phyloP scores from a whole-genome alignment of 2,797 vertebrate genomes.

The Hozukius guyotensis region DNA sequence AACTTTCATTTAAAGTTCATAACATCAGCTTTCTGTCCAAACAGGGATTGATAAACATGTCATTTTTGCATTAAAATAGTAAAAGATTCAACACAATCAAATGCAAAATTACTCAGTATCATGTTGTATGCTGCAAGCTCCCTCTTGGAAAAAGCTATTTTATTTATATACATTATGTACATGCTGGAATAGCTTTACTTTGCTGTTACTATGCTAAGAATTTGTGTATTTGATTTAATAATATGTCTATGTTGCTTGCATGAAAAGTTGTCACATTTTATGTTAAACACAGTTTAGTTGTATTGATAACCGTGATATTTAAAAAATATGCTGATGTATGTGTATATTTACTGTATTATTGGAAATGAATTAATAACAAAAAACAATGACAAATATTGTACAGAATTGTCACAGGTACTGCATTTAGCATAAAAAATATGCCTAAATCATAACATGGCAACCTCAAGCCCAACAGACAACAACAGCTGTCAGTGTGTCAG shows the following conservation, averaged over 20 bases:
- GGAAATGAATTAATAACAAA: too few relatives aligned
- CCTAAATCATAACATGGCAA: too few relatives aligned
- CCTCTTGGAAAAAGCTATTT: background rate
- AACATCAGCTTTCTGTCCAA: background rate
- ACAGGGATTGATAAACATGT: background rate
- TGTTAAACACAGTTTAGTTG: background rate
- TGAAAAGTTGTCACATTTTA: background rate
- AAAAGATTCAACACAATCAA: background rate
- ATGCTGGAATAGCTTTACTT: background rate
- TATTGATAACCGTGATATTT: too few relatives aligned
- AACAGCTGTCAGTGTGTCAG: too few relatives aligned
- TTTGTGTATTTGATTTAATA: background rate
- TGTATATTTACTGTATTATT: too few relatives aligned
- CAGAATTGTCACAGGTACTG: too few relatives aligned
- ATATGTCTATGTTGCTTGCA: background rate
- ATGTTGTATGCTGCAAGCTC: background rate
- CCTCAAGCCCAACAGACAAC: fast-evolving
- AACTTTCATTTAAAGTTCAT: background rate
- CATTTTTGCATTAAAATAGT: background rate
- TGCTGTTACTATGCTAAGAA: background rate
- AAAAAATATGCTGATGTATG: too few relatives aligned
- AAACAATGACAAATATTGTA: too few relatives aligned
- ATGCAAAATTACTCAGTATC: background rate
- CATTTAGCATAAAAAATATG: too few relatives aligned
- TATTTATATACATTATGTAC: background rate